A percentile compares a stretch with the other conserved stretches of the same genome.
Conservation (phyloP, 2,797 vertebrate species). For the Betta splendens region DNA sequence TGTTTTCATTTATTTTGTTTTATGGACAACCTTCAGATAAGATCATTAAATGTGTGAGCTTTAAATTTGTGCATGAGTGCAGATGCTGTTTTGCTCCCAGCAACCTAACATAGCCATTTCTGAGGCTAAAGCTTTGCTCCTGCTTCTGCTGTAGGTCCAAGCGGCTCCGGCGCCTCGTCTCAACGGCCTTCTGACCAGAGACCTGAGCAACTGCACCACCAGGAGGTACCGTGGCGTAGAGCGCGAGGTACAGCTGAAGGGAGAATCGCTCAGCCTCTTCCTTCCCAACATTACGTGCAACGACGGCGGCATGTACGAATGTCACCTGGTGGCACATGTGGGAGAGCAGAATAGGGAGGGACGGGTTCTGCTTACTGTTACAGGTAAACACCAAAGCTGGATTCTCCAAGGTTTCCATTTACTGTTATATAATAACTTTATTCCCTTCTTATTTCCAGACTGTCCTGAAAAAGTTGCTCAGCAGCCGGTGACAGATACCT, state of each 20-base stretch:
- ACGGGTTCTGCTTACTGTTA: constrained; percentile 52
- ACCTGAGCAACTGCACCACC: constrained; percentile 22
- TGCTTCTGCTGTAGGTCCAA: constrained; percentile 26
- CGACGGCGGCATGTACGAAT: constrained; percentile 68
- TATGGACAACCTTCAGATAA: no score
- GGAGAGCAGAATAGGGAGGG: constrained; percentile 72
- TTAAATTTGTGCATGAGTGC: no score
- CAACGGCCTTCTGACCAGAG: constrained; percentile 36
- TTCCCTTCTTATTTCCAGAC: constrained; percentile 53
- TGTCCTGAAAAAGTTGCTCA: background rate
- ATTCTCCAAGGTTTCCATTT: background rate
- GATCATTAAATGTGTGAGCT: no score
- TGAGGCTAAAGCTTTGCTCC: background rate
- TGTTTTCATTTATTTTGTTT: no score
- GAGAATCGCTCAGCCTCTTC: constrained; percentile 34
- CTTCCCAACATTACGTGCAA: constrained; percentile 60
- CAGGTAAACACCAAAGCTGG: constrained; percentile 40
- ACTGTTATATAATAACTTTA: constrained; percentile 3
- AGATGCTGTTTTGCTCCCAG: no score
- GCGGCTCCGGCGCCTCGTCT: accelerated
- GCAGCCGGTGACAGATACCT: background rate
- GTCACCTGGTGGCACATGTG: constrained; percentile 69
- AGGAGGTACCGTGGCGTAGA: background rate
- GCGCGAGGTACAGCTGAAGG: constrained; percentile 37
- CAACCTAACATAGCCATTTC: no score